These are phyloP conservation scores for Cremastobaeus sp. DNA, from an alignment of 2,888 invertebrate species.

Conservation along the genomic window DNA sequence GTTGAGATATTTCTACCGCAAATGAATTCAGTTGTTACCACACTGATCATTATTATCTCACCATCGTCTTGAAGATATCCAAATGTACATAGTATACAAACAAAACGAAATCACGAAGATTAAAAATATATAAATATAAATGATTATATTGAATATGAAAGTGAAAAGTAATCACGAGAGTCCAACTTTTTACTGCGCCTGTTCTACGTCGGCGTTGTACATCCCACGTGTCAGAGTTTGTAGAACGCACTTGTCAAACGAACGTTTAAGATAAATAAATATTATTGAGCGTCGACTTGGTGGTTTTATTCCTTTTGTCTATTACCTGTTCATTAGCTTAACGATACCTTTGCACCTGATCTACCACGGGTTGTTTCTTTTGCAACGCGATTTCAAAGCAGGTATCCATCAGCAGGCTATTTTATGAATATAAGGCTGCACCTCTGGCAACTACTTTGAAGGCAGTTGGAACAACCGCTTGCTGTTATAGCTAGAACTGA, in stretches of 20 bases:
- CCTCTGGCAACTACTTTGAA: too few relatives aligned
- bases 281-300: constrained; percentile 66
- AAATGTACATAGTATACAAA: constrained; percentile 74
- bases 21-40: constrained; percentile 66
- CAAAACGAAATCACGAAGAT: constrained; percentile 65
- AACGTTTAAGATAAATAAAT: constrained; percentile 66
- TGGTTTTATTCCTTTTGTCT: constrained; percentile 27
- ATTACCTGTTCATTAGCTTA: not conserved
- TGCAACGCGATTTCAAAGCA: too few relatives aligned
- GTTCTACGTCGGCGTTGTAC: constrained; percentile 65
- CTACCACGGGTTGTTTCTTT: too few relatives aligned
- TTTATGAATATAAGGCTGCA: too few relatives aligned
- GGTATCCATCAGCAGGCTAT: too few relatives aligned
- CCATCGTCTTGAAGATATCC: constrained; percentile 66
- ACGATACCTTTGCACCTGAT: too few relatives aligned
- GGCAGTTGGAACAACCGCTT: too few relatives aligned
- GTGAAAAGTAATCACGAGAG: constrained; percentile 59
- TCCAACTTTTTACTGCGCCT: constrained; percentile 63
- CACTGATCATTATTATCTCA: constrained; percentile 73
- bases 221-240: constrained; percentile 65
- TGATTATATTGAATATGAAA: constrained; percentile 69
- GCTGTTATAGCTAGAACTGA: too few relatives aligned
- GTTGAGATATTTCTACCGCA: constrained; percentile 71
- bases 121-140: constrained; percentile 62
- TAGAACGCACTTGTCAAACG: constrained; percentile 66